These are phyloP conservation scores for Anguilla marmorata DNA, from an alignment of 2,797 vertebrate species.

Conservation along the genomic window DNA sequence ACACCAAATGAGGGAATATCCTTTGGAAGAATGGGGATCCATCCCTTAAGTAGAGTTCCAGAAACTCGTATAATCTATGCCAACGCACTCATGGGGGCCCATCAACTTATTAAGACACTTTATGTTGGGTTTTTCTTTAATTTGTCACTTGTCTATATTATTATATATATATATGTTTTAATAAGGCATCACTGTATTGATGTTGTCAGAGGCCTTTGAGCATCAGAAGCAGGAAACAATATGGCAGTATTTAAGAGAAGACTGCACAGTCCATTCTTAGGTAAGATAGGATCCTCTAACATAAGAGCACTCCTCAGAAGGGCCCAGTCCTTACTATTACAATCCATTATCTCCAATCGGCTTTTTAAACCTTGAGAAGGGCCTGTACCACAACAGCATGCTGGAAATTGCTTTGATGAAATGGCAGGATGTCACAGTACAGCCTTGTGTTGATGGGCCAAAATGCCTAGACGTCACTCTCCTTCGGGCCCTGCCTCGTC, in stretches of 20 bases:
- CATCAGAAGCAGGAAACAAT: constrained; percentile 47
- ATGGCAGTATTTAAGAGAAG: constrained; percentile 49
- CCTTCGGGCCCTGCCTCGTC: constrained; percentile 53
- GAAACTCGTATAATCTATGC: too few species aligned
- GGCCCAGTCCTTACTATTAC: constrained; percentile 9
- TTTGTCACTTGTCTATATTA: background rate
- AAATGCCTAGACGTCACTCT: constrained; percentile 64
- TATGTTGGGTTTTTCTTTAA: too few species aligned
- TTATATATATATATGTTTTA: background rate
- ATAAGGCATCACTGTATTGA: background rate
- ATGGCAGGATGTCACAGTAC: constrained; percentile 52
- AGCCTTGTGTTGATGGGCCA: constrained; percentile 57
- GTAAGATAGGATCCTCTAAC: constrained; percentile 27
- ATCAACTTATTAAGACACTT: too few species aligned
- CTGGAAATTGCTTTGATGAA: constrained; percentile 64
- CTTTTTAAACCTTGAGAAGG: constrained; percentile 44
- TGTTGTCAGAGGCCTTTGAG: constrained; percentile 40
- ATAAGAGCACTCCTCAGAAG: constrained; percentile 41
- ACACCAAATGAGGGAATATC: too few species aligned
- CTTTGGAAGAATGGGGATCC: too few species aligned
- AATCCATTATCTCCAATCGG: constrained; percentile 39
- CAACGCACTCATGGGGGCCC: too few species aligned
- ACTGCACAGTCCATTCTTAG: constrained; percentile 45
- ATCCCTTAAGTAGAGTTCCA: too few species aligned
- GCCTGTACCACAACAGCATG: constrained; percentile 31